These are phyloP conservation scores for Sinocyclocheilus anshuiensis DNA, from an alignment of 2,113 vertebrate species.

Conservation along the genomic window DNA sequence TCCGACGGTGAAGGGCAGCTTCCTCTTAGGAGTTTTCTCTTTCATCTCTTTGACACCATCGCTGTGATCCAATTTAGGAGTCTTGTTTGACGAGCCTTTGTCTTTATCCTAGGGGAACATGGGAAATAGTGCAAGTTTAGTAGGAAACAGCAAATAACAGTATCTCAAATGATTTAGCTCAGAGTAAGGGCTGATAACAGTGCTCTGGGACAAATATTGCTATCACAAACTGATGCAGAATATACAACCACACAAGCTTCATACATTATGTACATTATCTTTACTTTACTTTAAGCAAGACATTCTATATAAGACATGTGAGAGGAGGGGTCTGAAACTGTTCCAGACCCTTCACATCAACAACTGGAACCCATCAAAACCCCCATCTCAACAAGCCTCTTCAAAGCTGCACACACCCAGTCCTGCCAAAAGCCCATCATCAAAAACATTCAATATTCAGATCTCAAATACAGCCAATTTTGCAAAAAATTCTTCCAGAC, in stretches of 20 bases:
- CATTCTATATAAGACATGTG: neutral
- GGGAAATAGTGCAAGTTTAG: slow-evolving; percentile 16
- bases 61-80: slow-evolving; percentile 94
- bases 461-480: neutral
- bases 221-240: neutral
- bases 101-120: slow-evolving; percentile 87
- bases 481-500: neutral
- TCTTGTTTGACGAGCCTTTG: slow-evolving; percentile 99
- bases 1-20: slow-evolving; percentile 95
- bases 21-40: slow-evolving; percentile 94
- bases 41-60: slow-evolving; percentile 99
- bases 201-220: neutral
- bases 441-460: neutral
- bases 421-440: slow-evolving; percentile 12
- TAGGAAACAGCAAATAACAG: neutral
- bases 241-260: neutral
- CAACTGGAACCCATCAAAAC: slow-evolving; percentile 26
- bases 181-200: neutral
- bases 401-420: neutral
- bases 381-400: neutral
- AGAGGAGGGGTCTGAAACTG: neutral
- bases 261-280: neutral
- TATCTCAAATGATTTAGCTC: neutral
- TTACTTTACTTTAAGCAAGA: neutral
- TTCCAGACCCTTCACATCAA: slow-evolving; percentile 9